Base-by-base conservation (phyloP, 2,113 vertebrate genomes). In the Tachuris rubrigastra region DNA sequence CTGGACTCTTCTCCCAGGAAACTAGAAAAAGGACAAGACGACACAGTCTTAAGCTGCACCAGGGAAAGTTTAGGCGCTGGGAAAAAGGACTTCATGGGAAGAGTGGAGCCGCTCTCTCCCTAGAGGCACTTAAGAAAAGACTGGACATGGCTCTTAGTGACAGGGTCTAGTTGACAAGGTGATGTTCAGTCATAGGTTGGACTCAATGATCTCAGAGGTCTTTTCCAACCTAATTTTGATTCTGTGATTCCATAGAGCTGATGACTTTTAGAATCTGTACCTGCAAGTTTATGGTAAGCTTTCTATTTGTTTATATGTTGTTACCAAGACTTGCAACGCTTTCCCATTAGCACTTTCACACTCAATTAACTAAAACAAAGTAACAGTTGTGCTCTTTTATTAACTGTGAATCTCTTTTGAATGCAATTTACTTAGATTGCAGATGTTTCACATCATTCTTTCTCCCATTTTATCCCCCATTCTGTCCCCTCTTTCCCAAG, bases 311-410 rank as follows among this genome's bases (percentile, higher is more conserved):
- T 60, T 93, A 56, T 41, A 27, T 82, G 59, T 60, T 73, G 33
- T 73, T 74, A 28, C n/a, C 8, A 4, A 59, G n/a, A 8, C 46
- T 94, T 59, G 55, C 66, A 75, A 31, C 80, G 46, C 37, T 96
- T 93, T 82, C 74, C 95, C 47, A 62, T 89, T 96, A 72, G 14
- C 25, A 62, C n/a, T 94, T 94, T 90, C 56, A 77, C 44, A 83
- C 39, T 91, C 79, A 58, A 74, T 85, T 94, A 91, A 88, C 86
- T 95, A 84, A 93, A 80, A 50, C 35, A 92, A 82, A 80, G 65
- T 72, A 74, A 44, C 87, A 79, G 35, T 47, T 69, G 66, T 82
- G 35, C 18, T 75, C n/a, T 93, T 90, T 85, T 35, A 62, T 86
- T 83, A 59, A 53, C 28, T 33, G 5, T 74, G 25, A 58, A 42